phyloP scores from a whole-genome alignment of 2,888 invertebrate genomes.

The Toxonevra muliebris region DNA sequence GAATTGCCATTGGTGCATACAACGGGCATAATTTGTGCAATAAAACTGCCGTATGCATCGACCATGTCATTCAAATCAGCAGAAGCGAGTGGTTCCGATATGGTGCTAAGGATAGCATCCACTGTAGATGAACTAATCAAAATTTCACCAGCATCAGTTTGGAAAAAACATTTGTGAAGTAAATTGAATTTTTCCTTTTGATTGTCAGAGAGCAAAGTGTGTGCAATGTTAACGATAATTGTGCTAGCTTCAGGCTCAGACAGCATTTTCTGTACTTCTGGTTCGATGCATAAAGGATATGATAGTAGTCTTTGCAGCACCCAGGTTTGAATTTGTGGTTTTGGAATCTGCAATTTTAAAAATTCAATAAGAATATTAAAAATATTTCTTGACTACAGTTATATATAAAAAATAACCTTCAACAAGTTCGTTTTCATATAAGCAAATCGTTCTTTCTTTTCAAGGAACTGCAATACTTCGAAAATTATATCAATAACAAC shows the following conservation, averaged over 20 bases:
- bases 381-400: constrained; percentile 5
- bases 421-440: constrained; percentile 68
- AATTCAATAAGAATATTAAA: constrained; percentile 11
- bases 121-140: constrained; percentile 57
- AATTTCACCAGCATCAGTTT: constrained; percentile 61
- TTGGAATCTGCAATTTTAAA: constrained; percentile 46
- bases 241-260: constrained; percentile 49
- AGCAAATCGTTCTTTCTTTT: constrained; percentile 67
- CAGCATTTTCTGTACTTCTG: constrained; percentile 55
- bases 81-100: constrained; percentile 52
- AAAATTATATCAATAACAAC: constrained; percentile 73
- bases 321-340: constrained; percentile 53
- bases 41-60: constrained; percentile 67
- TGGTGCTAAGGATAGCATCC: constrained; percentile 55
- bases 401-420: constrained; percentile 65
- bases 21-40: constrained; percentile 67
- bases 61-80: constrained; percentile 54
- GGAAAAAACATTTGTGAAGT: constrained; percentile 64
- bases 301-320: constrained; percentile 60
- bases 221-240: constrained; percentile 54
- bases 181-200: constrained; percentile 58
- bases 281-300: constrained; percentile 61
- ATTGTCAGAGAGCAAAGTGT: constrained; percentile 50
- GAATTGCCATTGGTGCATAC: constrained; percentile 66
- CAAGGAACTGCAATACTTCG: constrained; percentile 69